Base-by-base conservation (phyloP, 2,797 vertebrate genomes). In the Spinus pinus region DNA sequence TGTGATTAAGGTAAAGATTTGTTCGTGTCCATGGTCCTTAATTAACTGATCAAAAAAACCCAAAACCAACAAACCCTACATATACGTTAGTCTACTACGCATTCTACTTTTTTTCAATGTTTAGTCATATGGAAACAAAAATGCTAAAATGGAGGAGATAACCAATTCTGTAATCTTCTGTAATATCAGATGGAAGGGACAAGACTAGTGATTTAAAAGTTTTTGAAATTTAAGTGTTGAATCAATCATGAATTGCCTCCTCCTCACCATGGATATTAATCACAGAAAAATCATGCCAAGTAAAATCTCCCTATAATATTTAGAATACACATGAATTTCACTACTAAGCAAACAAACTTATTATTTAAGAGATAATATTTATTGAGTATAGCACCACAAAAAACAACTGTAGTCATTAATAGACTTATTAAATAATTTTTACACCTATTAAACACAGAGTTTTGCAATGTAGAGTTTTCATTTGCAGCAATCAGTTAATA, bases 1-100 rank as follows among this genome's bases (percentile, higher is more conserved):
- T 58, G 19, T 37, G 31, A 22, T 77, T 73, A 31, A 9, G 12
- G 31, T 72, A 58, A 67, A 81, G 25, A 21, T 72, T 72, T 77
- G 17, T 69, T 80, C 2, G 21, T 62, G 12, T 37, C 78, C 25
- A 8, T 73, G 6, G 20, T 50, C 35, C 35, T 65, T 86, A 77
- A 80, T 54, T 66, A 53, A 53, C 17, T 28, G 9, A 39, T 44
- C 4, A 17, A 53, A 66, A 57, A 80, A 62, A 1, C 1, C 0
- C 5, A 22, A 12, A 22, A 27, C 14, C 15, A 31, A n/a, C 37
- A 62, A 82, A 67, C n/a, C 19, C 14, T 70, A 28, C 5, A 13
- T 0, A 0, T 49, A 20, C 0, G 0, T 86, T 33, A 58, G 31
- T 58, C 7, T 93, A 19, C 24, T n/a, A 33, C 46, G 17, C 10